Evolutionary conservation across 2,888 invertebrate genomes (phyloP).

Genomic region (Crepidodera aurea): DNA sequence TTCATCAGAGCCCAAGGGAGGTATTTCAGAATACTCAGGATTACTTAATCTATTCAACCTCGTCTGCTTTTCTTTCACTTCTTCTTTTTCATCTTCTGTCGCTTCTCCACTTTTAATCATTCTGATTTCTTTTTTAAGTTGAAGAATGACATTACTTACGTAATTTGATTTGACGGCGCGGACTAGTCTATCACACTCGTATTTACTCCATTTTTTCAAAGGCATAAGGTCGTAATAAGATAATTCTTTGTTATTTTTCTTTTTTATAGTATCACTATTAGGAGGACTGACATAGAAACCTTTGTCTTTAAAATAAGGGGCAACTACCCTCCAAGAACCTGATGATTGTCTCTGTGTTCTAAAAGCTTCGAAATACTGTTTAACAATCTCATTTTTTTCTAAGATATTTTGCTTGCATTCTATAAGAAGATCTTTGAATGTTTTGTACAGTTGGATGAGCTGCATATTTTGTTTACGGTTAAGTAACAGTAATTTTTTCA

Average conservation of each 20-base stretch:
- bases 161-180: slow-evolving; percentile 48
- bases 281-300: slow-evolving; percentile 64
- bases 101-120: background rate
- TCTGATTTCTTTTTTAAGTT: slow-evolving; percentile 32
- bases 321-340: slow-evolving; percentile 55
- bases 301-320: slow-evolving; percentile 74
- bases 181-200: slow-evolving; percentile 46
- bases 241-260: slow-evolving; percentile 50
- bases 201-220: slow-evolving; percentile 54
- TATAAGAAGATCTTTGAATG: slow-evolving; percentile 44
- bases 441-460: slow-evolving; percentile 46
- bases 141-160: slow-evolving; percentile 42
- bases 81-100: slow-evolving; percentile 48
- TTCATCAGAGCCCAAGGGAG: slow-evolving; percentile 47
- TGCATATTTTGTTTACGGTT: slow-evolving; percentile 49
- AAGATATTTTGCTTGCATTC: slow-evolving; percentile 42
- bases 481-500: slow-evolving; percentile 46
- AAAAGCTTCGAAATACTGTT: background rate
- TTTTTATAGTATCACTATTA: slow-evolving; percentile 65
- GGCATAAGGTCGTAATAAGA: slow-evolving; percentile 48
- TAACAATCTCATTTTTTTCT: slow-evolving; percentile 35
- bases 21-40: slow-evolving; percentile 38
- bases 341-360: slow-evolving; percentile 15
- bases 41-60: slow-evolving; percentile 44
- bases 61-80: slow-evolving; percentile 55